Evolutionary conservation across 2,113 vertebrate species (phyloP).

Genomic region (Lepisosteus oculatus): DNA sequence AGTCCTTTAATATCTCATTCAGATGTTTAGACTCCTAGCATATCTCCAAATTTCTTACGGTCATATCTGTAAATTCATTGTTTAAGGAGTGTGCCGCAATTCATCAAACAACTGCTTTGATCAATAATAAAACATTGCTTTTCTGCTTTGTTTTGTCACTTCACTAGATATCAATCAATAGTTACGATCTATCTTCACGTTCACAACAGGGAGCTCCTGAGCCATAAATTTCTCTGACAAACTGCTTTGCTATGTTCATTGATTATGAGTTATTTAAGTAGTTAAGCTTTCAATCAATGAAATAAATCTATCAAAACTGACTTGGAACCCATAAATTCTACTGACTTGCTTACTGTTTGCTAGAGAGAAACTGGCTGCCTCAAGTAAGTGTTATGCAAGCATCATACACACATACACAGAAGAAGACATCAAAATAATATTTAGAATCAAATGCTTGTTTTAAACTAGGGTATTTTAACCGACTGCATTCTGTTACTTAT

Average conservation of each 20-base stretch:
- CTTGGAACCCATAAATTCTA: neutral
- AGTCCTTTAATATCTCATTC: too few species aligned
- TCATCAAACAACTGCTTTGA: neutral
- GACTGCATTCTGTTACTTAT: neutral
- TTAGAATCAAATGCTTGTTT: neutral
- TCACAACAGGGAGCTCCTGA: neutral
- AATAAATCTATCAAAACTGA: conserved; percentile 1
- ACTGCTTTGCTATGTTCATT: neutral
- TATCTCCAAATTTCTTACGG: neutral
- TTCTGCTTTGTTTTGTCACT: neutral
- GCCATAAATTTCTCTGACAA: neutral
- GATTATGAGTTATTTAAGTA: neutral
- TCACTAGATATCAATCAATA: conserved; percentile 6
- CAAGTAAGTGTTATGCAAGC: neutral
- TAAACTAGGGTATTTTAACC: neutral
- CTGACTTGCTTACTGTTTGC: neutral
- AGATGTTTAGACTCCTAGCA: too few species aligned
- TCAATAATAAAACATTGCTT: conserved; percentile 2
- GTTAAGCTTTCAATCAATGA: neutral
- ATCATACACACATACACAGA: too few species aligned
- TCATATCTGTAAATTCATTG: neutral
- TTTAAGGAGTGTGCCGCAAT: neutral
- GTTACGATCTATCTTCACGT: neutral
- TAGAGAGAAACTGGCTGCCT: neutral
- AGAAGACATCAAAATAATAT: too few species aligned